These are phyloP conservation scores for Andinoacara biseriatus DNA, from an alignment of 2,113 vertebrate species.

Conservation along the genomic window DNA sequence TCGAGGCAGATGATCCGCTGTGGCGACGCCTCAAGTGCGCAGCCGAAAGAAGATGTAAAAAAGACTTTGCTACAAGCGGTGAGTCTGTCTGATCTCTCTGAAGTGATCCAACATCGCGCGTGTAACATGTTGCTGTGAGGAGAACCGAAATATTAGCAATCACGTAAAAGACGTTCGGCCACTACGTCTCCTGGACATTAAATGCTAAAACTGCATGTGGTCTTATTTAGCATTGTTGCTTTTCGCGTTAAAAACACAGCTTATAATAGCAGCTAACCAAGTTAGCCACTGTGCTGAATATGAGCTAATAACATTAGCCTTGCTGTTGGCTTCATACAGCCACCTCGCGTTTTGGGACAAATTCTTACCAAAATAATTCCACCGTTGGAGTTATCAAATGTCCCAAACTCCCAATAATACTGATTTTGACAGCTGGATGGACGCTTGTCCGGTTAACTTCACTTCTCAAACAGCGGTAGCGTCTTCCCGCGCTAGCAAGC, in stretches of 20 bases:
- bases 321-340: background rate
- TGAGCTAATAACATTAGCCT: background rate
- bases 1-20: background rate
- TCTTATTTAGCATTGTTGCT: background rate
- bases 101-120: background rate
- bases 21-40: background rate
- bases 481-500: conserved; percentile 54
- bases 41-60: background rate
- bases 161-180: background rate
- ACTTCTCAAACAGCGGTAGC: rapidly evolving
- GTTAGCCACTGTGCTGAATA: background rate
- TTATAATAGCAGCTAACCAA: background rate
- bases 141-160: background rate
- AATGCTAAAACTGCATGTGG: background rate
- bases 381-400: background rate
- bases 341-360: background rate
- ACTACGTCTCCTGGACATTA: background rate
- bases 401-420: no score
- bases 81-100: no score
- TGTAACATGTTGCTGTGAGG: background rate
- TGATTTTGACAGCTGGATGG: rapidly evolving
- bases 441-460: background rate
- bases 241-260: background rate
- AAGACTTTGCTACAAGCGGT: no score
- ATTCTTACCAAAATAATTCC: background rate